phyloP scores from a whole-genome alignment of 2,113 vertebrate genomes.

The Paramormyrops kingsleyae region DNA sequence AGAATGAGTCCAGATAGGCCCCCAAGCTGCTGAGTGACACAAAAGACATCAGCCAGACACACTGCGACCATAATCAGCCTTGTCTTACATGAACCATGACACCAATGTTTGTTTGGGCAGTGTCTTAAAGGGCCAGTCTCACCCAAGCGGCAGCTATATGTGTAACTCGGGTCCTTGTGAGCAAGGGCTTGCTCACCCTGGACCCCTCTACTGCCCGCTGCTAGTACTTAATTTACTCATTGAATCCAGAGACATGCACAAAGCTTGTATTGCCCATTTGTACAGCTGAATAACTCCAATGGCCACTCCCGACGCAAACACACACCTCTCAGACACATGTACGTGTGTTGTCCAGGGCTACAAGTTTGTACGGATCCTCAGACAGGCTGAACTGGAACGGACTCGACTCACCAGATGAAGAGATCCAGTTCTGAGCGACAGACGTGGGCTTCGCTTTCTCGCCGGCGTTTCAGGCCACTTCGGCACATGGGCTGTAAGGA shows the following conservation, averaged over 20 bases:
- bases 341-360: not conserved
- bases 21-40: constrained; percentile 5
- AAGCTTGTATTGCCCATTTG: not conserved
- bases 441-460: not conserved
- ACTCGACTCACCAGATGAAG: not conserved
- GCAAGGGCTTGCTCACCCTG: not conserved
- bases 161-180: not conserved
- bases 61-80: not conserved
- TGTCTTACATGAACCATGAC: constrained; percentile 10
- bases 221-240: not conserved
- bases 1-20: constrained; percentile 19
- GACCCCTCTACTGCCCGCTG: not conserved
- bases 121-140: constrained; percentile 14
- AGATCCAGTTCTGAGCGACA: not conserved
- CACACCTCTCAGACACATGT: not conserved
- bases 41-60: not conserved
- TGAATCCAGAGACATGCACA: not conserved
- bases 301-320: not conserved
- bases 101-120: constrained; percentile 1
- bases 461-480: not conserved
- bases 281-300: not conserved
- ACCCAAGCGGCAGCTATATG: not conserved
- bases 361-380: not conserved
- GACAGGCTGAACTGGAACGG: not conserved
- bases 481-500: not conserved